These are phyloP conservation scores for Hylia prasina DNA, from an alignment of 2,113 vertebrate genomes.

Conservation along the genomic window DNA sequence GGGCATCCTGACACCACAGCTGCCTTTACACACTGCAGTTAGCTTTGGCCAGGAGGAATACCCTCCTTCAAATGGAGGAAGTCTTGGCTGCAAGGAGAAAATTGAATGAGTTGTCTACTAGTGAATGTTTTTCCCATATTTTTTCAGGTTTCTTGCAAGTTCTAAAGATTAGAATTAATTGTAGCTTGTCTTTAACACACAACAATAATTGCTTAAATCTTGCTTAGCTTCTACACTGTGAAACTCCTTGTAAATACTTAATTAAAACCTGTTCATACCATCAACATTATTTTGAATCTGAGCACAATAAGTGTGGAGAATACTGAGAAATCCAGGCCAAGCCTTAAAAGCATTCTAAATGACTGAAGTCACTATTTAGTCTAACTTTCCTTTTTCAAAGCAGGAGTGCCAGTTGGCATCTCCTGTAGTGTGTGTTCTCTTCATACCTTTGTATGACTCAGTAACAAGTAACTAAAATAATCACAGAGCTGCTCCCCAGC, in stretches of 20 bases:
- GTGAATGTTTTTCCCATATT: neutral
- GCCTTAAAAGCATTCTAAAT: constrained; percentile 59
- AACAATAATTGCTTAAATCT: neutral
- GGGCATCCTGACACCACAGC: neutral
- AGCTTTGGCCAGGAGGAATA: neutral
- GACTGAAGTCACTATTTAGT: constrained; percentile 67
- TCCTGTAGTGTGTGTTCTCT: neutral
- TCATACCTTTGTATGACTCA: constrained; percentile 30
- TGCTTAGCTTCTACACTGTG: neutral
- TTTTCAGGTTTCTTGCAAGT: neutral
- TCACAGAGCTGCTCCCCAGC: neutral
- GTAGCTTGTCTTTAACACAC: neutral
- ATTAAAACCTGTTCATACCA: neutral
- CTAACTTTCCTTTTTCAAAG: constrained; percentile 26
- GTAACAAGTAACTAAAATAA: constrained; percentile 19
- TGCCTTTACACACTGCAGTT: neutral
- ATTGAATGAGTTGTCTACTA: neutral
- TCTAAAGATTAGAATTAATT: neutral
- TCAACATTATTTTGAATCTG: neutral
- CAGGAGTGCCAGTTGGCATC: constrained; percentile 49
- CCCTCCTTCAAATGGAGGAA: neutral
- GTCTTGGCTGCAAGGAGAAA: neutral
- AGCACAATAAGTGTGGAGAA: neutral
- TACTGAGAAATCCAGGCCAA: constrained; percentile 25
- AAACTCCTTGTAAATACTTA: neutral